A percentile compares a stretch with the other conserved stretches of the same genome.
Conservation (phyloP, 2,797 vertebrate genomes). For the Choloepus didactylus region DNA sequence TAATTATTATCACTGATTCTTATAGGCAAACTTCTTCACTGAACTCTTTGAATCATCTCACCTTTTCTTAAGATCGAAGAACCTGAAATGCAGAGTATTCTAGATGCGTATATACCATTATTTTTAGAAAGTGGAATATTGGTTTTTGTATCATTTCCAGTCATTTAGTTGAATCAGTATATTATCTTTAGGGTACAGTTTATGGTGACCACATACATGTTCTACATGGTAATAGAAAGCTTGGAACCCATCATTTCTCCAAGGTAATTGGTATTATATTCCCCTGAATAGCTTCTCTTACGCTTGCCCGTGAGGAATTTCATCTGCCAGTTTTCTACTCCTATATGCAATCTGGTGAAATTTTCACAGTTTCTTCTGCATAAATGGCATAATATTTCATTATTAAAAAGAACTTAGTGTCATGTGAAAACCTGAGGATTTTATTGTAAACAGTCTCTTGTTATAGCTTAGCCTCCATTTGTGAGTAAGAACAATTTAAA, state of each 20-base stretch:
- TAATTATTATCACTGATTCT: not conserved
- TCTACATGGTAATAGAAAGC: not conserved
- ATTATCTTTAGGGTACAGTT: not conserved
- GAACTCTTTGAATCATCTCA: constrained; percentile 12
- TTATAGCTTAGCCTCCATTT: constrained; percentile 57
- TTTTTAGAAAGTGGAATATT: not conserved
- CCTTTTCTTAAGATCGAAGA: not conserved
- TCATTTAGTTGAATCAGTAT: constrained; percentile 5
- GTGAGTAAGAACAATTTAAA: constrained; percentile 58
- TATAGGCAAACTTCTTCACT: not conserved
- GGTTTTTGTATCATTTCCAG: not conserved
- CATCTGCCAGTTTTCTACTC: constrained; percentile 70
- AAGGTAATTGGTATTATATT: constrained; percentile 63
- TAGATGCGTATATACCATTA: not conserved
- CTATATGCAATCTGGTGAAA: constrained; percentile 67
- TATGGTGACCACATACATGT: not conserved
- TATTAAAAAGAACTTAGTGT: constrained; percentile 80
- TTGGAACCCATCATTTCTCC: constrained; percentile 31
- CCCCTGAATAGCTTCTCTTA: not conserved
- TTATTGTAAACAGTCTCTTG: constrained; percentile 74
- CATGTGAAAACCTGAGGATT: constrained; percentile 69
- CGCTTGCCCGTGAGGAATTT: constrained; percentile 63
- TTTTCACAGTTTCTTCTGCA: constrained; percentile 71
- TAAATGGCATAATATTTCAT: constrained; percentile 75
- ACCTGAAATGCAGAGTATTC: not conserved